Percentiles rank a stretch among this genome's conserved stretches.
These are phyloP conservation scores for Ochotona curzoniae DNA, from an alignment of 2,113 vertebrate species.

Conservation along the genomic window DNA sequence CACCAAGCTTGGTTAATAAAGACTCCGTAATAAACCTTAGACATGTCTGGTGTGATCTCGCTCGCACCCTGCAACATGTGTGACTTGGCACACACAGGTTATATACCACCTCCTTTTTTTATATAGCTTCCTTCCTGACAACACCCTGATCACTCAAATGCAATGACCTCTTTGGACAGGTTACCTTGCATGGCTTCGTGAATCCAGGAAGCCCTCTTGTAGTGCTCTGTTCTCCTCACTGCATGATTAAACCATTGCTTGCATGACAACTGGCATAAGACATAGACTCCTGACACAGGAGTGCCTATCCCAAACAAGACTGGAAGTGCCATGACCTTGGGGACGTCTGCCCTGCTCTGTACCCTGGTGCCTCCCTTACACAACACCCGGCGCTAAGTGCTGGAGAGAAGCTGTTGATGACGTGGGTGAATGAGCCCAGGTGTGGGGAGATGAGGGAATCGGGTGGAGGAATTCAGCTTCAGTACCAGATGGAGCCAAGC, in stretches of 20 bases:
- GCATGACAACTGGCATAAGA: neutral
- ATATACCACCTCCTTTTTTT: neutral
- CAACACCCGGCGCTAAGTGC: neutral
- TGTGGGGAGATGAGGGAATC: neutral
- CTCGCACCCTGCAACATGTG: too few relatives aligned
- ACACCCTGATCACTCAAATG: neutral
- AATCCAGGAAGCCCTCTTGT: neutral
- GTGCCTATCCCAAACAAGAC: neutral
- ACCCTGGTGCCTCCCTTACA: neutral
- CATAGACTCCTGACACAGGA: rapidly evolving
- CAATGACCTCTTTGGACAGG: neutral
- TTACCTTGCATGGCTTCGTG: neutral
- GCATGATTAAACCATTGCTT: neutral
- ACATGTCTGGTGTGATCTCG: too few relatives aligned
- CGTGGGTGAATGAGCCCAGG: neutral
- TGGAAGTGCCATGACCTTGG: neutral
- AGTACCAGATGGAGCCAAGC: neutral
- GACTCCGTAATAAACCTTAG: too few relatives aligned
- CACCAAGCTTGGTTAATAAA: too few relatives aligned
- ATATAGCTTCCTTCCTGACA: neutral
- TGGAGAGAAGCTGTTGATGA: neutral
- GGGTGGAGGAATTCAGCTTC: neutral
- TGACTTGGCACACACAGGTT: neutral
- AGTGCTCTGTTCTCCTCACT: neutral
- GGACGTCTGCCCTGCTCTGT: neutral